A percentile compares a stretch with the other conserved stretches of the same genome.
These are phyloP conservation scores for Sycophaga agraensis DNA, from an alignment of 1,140 invertebrate genomes.

Conservation along the genomic window DNA sequence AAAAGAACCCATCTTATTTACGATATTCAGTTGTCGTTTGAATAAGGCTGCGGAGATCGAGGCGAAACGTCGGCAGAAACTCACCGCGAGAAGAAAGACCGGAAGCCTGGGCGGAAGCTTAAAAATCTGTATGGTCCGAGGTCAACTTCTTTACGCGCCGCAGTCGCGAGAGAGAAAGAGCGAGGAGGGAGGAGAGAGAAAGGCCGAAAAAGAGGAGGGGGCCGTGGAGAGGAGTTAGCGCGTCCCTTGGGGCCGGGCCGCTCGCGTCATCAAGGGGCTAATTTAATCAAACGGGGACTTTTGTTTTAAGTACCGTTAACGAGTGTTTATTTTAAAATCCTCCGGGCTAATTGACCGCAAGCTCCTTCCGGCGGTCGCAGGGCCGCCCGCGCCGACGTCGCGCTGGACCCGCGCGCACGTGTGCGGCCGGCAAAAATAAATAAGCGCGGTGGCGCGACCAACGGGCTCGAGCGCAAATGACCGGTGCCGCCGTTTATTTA, in stretches of 20 bases:
- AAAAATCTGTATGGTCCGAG: no score
- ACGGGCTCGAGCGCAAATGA: slow-evolving; percentile 27
- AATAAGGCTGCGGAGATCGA: no score
- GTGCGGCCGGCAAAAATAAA: slow-evolving; percentile 40
- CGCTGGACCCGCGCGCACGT: slow-evolving; percentile 16
- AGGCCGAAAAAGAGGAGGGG: background rate
- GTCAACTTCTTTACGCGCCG: no score
- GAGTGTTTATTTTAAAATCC: slow-evolving; percentile 51
- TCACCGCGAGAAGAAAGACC: background rate
- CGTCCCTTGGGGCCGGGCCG: background rate
- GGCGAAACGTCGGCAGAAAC: no score
- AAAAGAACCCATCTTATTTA: no score
- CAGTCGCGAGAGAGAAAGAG: background rate
- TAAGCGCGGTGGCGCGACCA: slow-evolving; percentile 30
- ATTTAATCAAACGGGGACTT: slow-evolving; percentile 43
- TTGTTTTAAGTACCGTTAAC: slow-evolving; percentile 49
- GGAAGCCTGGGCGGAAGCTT: background rate
- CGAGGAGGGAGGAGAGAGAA: background rate
- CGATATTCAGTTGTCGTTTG: no score
- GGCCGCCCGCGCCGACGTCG: no score
- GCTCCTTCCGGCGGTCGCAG: slow-evolving; percentile 22
- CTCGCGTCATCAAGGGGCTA: slow-evolving; percentile 19
- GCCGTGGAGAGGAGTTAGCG: background rate
- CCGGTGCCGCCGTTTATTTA: slow-evolving; percentile 32
- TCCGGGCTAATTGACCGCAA: slow-evolving; percentile 44